Conservation (phyloP, 2,113 vertebrate genomes). For the Pomatostomus ruficeps region DNA sequence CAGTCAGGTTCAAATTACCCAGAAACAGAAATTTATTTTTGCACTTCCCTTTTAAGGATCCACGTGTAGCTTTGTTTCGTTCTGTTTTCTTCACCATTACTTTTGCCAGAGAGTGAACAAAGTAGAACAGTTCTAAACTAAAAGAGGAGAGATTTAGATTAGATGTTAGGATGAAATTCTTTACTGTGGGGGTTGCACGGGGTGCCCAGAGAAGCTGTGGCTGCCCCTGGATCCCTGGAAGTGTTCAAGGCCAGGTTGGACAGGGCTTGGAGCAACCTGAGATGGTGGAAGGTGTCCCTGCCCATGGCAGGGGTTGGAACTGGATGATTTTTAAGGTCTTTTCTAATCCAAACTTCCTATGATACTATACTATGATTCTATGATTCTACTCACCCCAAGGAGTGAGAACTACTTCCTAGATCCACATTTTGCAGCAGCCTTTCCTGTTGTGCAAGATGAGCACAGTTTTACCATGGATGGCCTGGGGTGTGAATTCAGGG, state of each 20-base stretch:
- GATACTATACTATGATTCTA: background rate
- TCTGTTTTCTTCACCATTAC: fast-evolving
- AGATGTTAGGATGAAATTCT: background rate
- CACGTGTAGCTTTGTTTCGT: background rate
- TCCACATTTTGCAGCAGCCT: background rate
- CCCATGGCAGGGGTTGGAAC: fast-evolving
- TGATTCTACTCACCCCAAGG: background rate
- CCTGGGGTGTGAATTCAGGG: background rate
- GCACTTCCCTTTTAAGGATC: background rate
- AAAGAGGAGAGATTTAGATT: background rate
- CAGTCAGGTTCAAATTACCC: background rate
- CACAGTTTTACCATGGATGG: fast-evolving
- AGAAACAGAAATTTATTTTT: background rate
- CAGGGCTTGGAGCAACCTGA: fast-evolving
- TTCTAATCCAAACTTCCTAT: background rate
- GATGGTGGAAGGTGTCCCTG: background rate
- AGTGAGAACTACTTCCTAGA: background rate
- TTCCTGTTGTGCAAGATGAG: background rate
- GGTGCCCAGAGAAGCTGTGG: background rate
- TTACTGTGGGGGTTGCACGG: background rate
- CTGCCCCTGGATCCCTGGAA: background rate
- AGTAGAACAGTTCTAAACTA: fast-evolving
- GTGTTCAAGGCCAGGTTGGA: background rate
- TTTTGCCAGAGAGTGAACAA: background rate
- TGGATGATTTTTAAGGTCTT: background rate